A percentile compares a stretch with the other conserved stretches of the same genome.
These are phyloP conservation scores for Zapus hudsonius DNA, from an alignment of 2,113 vertebrate species.

Conservation along the genomic window DNA sequence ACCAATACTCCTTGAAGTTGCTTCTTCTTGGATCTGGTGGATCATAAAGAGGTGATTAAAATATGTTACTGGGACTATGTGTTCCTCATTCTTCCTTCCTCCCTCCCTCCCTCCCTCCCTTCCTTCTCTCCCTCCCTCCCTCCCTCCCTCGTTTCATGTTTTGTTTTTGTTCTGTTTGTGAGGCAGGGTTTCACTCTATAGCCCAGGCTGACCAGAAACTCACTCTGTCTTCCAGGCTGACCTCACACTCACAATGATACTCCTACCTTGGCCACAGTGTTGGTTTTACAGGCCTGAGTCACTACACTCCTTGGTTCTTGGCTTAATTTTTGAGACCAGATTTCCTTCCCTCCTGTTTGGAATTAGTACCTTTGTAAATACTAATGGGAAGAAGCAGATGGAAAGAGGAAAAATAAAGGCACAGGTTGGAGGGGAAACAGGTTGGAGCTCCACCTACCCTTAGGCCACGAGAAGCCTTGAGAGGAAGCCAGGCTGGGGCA, in stretches of 20 bases:
- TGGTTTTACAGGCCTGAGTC: not conserved
- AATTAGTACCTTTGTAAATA: not conserved
- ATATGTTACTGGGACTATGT: not conserved
- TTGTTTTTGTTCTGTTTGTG: not conserved
- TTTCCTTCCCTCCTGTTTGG: not conserved
- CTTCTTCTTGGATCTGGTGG: not conserved
- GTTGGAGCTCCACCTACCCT: rapidly evolving
- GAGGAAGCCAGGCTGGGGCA: too few species aligned
- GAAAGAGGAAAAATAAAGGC: not conserved
- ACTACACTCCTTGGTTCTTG: not conserved
- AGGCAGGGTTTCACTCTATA: not conserved
- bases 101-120: not conserved
- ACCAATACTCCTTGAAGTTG: not conserved
- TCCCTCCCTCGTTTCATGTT: too few species aligned
- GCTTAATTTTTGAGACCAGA: not conserved
- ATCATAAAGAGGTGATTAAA: not conserved
- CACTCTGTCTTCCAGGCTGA: not conserved
- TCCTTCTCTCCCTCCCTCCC: not conserved
- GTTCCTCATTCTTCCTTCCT: not conserved
- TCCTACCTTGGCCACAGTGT: not conserved
- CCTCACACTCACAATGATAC: not conserved
- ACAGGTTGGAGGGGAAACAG: not conserved
- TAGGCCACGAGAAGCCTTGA: not conserved
- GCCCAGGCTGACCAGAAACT: not conserved
- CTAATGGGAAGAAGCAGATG: not conserved